Conservation (phyloP, 2,888 invertebrate species). For the Tetanocera ferruginea region DNA sequence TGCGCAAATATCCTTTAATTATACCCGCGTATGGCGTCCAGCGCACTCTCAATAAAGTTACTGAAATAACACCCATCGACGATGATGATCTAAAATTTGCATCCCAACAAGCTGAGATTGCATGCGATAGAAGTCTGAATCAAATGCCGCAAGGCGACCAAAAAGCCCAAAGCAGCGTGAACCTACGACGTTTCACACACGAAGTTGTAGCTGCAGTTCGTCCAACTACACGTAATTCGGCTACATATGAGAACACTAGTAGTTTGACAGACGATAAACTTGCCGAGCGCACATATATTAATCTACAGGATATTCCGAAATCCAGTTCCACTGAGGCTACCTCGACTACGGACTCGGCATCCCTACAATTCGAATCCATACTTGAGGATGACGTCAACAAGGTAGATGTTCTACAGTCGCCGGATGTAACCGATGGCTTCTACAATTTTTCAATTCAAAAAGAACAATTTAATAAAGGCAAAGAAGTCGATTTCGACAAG, state of each 20-base stretch:
- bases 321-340: constrained; percentile 41
- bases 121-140: constrained; percentile 40
- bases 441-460: constrained; percentile 69
- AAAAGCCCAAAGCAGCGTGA: not conserved
- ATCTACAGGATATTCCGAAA: constrained; percentile 52
- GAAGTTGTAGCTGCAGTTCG: constrained; percentile 62
- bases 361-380: constrained; percentile 69
- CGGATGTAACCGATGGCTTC: constrained; percentile 69
- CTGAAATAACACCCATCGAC: constrained; percentile 60
- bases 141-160: constrained; percentile 29
- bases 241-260: constrained; percentile 56
- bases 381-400: constrained; percentile 66
- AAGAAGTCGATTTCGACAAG: constrained; percentile 60
- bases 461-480: constrained; percentile 66
- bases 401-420: constrained; percentile 62
- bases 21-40: constrained; percentile 78
- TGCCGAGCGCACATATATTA: constrained; percentile 60
- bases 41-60: constrained; percentile 75
- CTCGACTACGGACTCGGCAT: constrained; percentile 65
- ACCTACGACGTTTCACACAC: constrained; percentile 47
- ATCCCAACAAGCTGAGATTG: constrained; percentile 8
- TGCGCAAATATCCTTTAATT: constrained; percentile 85
- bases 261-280: constrained; percentile 23
- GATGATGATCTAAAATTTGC: constrained; percentile 51
- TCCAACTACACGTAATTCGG: constrained; percentile 47